phyloP scores from a whole-genome alignment of 1,140 invertebrate species.

The Drosophila quadrilineata region DNA sequence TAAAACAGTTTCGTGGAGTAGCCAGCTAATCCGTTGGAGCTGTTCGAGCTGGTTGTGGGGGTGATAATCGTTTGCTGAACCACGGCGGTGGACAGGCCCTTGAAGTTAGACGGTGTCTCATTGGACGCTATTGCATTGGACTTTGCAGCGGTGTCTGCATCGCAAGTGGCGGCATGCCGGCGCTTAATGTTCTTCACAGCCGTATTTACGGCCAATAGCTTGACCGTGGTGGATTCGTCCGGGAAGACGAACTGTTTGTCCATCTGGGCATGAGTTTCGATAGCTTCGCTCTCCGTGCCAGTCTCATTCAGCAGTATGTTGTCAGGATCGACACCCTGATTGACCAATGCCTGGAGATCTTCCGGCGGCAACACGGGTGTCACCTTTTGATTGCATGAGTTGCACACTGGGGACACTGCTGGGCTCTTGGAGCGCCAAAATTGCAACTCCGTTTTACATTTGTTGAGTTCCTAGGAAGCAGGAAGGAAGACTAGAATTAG shows the following conservation, averaged over 20 bases:
- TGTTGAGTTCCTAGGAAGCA: conserved; percentile 88
- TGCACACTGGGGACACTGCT: conserved; percentile 84
- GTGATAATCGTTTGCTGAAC: not conserved
- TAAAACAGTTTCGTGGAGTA: conserved; percentile 70
- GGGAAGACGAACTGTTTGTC: conserved; percentile 56
- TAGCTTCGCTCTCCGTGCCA: conserved; percentile 20
- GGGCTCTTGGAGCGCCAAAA: conserved; percentile 94
- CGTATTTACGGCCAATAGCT: conserved; percentile 64
- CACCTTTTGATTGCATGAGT: conserved; percentile 84
- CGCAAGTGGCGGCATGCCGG: conserved; percentile 36
- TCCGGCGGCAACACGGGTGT: conserved; percentile 82
- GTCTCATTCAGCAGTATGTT: conserved; percentile 81
- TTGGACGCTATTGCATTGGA: conserved; percentile 66
- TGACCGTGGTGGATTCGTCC: conserved; percentile 70
- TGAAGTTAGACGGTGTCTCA: conserved; percentile 24
- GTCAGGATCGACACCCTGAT: conserved; percentile 84
- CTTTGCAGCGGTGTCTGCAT: conserved; percentile 27
- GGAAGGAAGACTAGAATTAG: not conserved
- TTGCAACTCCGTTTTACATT: conserved; percentile 93
- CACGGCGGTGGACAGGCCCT: not conserved
- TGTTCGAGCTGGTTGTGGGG: not conserved
- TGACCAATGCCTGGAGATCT: conserved; percentile 84
- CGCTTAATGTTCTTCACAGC: conserved; percentile 66
- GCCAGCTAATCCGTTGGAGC: conserved; percentile 27
- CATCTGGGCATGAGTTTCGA: not conserved